Conservation (phyloP, 2,113 vertebrate genomes). For the Xiphophorus maculatus region DNA sequence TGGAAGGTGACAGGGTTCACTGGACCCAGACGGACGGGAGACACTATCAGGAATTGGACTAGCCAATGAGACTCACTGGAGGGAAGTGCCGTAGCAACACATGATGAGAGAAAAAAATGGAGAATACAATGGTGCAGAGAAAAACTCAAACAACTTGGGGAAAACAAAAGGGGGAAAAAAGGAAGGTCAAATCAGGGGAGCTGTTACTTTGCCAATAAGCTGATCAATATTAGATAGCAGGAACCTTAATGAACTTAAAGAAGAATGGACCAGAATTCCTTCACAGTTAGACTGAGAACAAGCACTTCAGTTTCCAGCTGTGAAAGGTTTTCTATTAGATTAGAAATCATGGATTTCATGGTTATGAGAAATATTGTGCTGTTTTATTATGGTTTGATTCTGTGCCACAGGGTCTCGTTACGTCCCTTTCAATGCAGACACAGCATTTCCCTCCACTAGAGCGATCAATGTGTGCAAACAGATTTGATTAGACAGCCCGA, state of each 20-base stretch:
- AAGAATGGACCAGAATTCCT: too few relatives aligned
- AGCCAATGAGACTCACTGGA: neutral
- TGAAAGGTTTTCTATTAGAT: too few relatives aligned
- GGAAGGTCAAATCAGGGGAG: too few relatives aligned
- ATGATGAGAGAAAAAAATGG: neutral
- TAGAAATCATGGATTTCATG: neutral
- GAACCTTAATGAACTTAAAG: too few relatives aligned
- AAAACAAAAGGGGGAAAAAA: too few relatives aligned
- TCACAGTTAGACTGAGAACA: too few relatives aligned
- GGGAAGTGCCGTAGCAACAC: too few relatives aligned
- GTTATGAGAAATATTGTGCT: neutral
- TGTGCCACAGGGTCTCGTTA: too few relatives aligned
- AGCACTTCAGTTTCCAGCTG: too few relatives aligned
- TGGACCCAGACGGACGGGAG: slow-evolving; percentile 39
- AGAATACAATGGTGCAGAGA: neutral
- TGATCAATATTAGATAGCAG: too few relatives aligned
- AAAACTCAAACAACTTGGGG: neutral
- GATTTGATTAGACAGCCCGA: slow-evolving; percentile 37
- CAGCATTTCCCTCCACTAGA: slow-evolving; percentile 18
- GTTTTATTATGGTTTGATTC: neutral
- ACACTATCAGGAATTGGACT: neutral
- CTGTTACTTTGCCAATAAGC: too few relatives aligned
- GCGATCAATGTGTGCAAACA: slow-evolving; percentile 23
- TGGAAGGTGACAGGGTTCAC: slow-evolving; percentile 61
- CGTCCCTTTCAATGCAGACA: slow-evolving; percentile 1